phyloP scores from a whole-genome alignment of 1,140 invertebrate genomes.

The Plectrocnemia conspersa region DNA sequence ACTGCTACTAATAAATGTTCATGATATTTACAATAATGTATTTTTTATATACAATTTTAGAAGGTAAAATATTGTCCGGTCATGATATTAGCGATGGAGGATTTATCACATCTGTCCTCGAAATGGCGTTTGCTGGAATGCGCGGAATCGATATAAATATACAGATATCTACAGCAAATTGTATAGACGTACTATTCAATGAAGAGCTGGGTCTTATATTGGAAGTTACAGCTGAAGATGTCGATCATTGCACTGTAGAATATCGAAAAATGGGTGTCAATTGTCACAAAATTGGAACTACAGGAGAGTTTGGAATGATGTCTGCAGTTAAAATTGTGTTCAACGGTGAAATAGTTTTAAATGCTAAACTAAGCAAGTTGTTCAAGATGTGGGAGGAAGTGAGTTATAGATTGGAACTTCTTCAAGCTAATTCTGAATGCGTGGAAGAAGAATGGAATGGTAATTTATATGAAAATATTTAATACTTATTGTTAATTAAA shows the following conservation, averaged over 20 bases:
- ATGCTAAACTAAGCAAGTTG: slow-evolving; percentile 60
- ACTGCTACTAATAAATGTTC: neutral
- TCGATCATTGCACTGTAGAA: slow-evolving; percentile 55
- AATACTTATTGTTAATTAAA: neutral
- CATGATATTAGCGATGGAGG: slow-evolving; percentile 98
- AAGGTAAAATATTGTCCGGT: slow-evolving; percentile 73
- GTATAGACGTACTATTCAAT: slow-evolving; percentile 72
- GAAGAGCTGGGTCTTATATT: slow-evolving; percentile 93
- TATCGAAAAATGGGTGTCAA: slow-evolving; percentile 60
- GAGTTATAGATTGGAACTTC: slow-evolving; percentile 81
- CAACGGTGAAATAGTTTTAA: slow-evolving; percentile 57
- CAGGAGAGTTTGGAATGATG: slow-evolving; percentile 60
- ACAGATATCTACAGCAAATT: slow-evolving; percentile 50
- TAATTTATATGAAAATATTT: slow-evolving; percentile 17
- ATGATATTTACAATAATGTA: slow-evolving; percentile 2
- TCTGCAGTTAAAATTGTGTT: slow-evolving; percentile 61
- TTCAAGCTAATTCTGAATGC: slow-evolving; percentile 76
- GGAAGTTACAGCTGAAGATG: slow-evolving; percentile 62
- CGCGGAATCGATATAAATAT: slow-evolving; percentile 71
- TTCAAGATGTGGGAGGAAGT: slow-evolving; percentile 93
- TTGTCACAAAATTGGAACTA: slow-evolving; percentile 69
- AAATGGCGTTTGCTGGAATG: slow-evolving; percentile 93
- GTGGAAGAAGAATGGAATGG: slow-evolving; percentile 72
- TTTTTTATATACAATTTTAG: slow-evolving; percentile 43
- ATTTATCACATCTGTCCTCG: slow-evolving; percentile 80